Conservation (phyloP, 1,140 invertebrate species). For the Condylostylus longicornis region DNA sequence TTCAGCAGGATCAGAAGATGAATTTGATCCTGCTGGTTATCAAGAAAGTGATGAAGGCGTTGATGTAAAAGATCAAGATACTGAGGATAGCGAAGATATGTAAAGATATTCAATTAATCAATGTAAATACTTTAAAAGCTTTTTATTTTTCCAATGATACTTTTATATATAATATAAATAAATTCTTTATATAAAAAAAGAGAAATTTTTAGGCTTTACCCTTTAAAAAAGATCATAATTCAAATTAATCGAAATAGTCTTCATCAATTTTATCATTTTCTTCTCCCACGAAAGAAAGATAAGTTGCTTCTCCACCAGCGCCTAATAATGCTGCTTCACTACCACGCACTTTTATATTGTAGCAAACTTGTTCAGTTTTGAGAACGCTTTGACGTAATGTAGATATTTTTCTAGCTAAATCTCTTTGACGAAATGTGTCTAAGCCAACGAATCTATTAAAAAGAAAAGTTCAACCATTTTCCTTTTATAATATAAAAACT, state of each 20-base stretch:
- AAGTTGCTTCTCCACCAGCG: too few relatives aligned
- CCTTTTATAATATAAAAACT: background rate
- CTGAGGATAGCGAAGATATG: background rate
- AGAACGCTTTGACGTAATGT: conserved; percentile 54
- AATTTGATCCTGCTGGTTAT: background rate
- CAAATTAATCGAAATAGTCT: too few relatives aligned
- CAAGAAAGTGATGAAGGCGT: background rate
- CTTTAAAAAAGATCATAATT: too few relatives aligned
- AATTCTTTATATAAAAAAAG: too few relatives aligned
- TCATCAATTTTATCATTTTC: too few relatives aligned
- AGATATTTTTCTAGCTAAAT: conserved; percentile 54
- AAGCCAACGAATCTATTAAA: conserved; percentile 22
- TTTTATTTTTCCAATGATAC: too few relatives aligned
- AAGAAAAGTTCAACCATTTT: conserved; percentile 5
- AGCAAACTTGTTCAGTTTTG: conserved; percentile 77
- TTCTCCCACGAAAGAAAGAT: too few relatives aligned
- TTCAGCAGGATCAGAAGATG: background rate
- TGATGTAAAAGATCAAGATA: background rate
- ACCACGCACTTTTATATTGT: conserved; percentile 64
- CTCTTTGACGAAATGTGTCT: conserved; percentile 37
- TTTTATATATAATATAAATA: too few relatives aligned
- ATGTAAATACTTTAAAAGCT: too few relatives aligned
- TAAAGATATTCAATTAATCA: too few relatives aligned
- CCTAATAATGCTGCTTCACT: conserved; percentile 52
- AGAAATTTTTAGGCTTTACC: too few relatives aligned